Evolutionary conservation across 2,888 invertebrate species (phyloP), one percentile per base, ranked within the genome.

Genomic region (Sphaeridia pumilis): DNA sequence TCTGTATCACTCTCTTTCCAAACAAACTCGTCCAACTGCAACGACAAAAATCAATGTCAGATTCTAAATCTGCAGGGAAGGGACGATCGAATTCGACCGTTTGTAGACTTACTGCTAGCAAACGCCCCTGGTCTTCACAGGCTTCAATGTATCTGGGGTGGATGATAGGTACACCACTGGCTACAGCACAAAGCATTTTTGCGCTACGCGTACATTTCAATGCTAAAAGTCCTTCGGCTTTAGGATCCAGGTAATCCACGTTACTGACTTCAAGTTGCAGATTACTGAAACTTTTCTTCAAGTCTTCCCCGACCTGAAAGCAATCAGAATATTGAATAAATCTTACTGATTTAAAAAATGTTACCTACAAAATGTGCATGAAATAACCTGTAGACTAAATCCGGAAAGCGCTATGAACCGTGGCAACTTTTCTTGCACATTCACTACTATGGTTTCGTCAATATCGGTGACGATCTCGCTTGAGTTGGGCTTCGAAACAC

Each of bases 171-270:
- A 59, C 59, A 20, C 94, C 93, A 0, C 85, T 78, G 0, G 93
- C 90, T 55, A 94, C 80, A 54, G 84, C 82, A 0, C 84, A 82
- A 25, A 94, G 73, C 72, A 86, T 79, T 73, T 92, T 92, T 74
- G 93, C 93, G 67, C 87, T 90, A 54, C 89, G 78, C 5, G 78
- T 76, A 0, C 83, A 81, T 4, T 64, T 65, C 41, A 81, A 75
- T 62, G 86, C 84, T 27, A 93, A 72, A 22, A 92, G 71, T 68
- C 92, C 92, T 0, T 87, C 86, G 46, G 80, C 78, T 0, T 70
- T 70, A 0, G 75, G 71, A 67, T 87, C 82, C 66, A 77, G 83
- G 61, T 67, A 65, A 7, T 70, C 58, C 0, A 75, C 72, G 7
- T 77, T 76, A 10, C 78, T 75, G 10, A 84, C 75, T 17, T 70